These are phyloP conservation scores for Agrochola macilenta DNA, from an alignment of 2,888 invertebrate species.

Conservation along the genomic window DNA sequence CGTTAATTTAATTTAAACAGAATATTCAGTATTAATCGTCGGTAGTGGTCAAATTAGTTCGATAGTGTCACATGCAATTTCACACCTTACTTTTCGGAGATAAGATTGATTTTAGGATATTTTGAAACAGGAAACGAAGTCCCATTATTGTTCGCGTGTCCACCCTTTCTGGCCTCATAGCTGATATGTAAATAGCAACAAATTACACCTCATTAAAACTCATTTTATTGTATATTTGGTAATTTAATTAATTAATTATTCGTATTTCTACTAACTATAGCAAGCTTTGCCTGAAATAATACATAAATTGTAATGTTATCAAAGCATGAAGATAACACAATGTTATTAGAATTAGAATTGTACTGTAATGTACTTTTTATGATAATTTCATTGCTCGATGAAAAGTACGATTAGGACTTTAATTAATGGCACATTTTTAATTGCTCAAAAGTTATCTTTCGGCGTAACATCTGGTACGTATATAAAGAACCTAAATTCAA, in stretches of 20 bases:
- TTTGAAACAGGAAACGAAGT: conserved; percentile 38
- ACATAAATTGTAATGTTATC: conserved; percentile 75
- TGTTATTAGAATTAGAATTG: conserved; percentile 74
- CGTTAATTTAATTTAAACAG: conserved; percentile 64
- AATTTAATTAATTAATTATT: conserved; percentile 61
- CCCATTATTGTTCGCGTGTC: conserved; percentile 53
- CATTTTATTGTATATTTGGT: conserved; percentile 60
- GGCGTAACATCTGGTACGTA: conserved; percentile 40
- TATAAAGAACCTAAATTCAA: conserved; percentile 15
- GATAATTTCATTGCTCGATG: conserved; percentile 74
- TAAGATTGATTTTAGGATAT: conserved; percentile 33
- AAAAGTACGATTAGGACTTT: conserved; percentile 59
- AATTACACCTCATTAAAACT: conserved; percentile 66
- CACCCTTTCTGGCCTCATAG: conserved; percentile 60
- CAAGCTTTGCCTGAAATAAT: conserved; percentile 62
- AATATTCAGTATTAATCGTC: conserved; percentile 57
- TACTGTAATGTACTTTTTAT: conserved; percentile 77
- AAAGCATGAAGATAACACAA: conserved; percentile 70
- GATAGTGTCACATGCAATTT: conserved; percentile 11
- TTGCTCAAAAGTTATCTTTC: conserved; percentile 35
- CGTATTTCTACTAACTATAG: conserved; percentile 48
- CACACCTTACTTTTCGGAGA: conserved; percentile 5
- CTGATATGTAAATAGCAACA: conserved; percentile 65
- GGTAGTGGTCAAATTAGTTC: conserved; percentile 56
- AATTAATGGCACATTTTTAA: conserved; percentile 57